A percentile compares a stretch with the other conserved stretches of the same genome.
phyloP scores from a whole-genome alignment of 2,113 vertebrate genomes.

The Daubentonia madagascariensis region DNA sequence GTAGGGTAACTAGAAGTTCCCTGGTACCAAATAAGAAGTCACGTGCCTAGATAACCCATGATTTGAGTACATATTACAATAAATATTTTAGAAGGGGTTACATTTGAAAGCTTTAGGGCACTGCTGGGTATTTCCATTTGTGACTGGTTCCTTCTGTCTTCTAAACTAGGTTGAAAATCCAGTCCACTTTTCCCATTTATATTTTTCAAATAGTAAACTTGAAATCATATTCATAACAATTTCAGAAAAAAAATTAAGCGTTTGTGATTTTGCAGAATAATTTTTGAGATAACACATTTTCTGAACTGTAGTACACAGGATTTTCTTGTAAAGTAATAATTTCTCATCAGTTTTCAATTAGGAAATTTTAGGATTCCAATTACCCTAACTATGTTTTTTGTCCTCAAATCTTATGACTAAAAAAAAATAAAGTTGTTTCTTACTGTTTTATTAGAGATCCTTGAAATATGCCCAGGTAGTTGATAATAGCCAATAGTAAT shows the following conservation, averaged over 20 bases:
- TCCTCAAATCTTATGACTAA: neutral
- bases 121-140: neutral
- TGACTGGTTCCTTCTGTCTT: neutral
- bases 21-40: neutral
- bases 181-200: neutral
- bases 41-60: neutral
- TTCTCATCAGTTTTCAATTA: slow-evolving; percentile 30
- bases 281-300: neutral
- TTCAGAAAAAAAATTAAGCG: slow-evolving; percentile 11
- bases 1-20: neutral
- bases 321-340: slow-evolving; percentile 7
- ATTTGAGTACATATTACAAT: neutral
- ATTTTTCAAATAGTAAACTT: slow-evolving; percentile 23
- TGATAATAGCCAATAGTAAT: neutral
- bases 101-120: neutral
- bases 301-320: neutral
- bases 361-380: neutral
- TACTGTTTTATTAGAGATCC: neutral
- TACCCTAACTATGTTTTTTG: neutral
- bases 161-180: neutral
- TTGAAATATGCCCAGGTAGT: neutral
- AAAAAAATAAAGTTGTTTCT: neutral
- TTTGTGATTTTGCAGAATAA: neutral
- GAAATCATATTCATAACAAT: neutral
- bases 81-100: neutral